These are phyloP conservation scores for Chionomys nivalis DNA, from an alignment of 2,113 vertebrate genomes.

Conservation along the genomic window DNA sequence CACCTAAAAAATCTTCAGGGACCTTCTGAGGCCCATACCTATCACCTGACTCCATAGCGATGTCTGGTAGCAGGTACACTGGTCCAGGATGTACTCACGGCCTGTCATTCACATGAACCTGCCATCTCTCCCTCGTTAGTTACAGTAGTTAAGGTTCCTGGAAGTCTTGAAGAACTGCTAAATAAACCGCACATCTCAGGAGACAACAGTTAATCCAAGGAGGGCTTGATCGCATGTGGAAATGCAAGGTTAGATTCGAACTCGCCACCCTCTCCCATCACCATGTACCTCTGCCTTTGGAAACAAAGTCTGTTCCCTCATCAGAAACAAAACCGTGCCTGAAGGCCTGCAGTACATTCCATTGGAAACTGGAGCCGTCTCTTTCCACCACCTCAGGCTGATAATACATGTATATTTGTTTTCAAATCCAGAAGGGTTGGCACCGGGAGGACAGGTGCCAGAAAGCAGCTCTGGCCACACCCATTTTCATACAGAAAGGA, in stretches of 20 bases:
- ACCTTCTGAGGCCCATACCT: neutral
- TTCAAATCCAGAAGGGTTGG: neutral
- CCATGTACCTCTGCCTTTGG: neutral
- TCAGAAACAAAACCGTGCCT: neutral
- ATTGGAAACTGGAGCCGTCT: neutral
- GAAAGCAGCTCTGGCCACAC: neutral
- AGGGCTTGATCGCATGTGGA: neutral
- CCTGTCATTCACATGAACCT: neutral
- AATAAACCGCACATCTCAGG: neutral
- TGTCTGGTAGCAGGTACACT: neutral
- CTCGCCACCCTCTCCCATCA: neutral
- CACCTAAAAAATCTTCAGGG: neutral
- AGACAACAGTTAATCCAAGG: neutral
- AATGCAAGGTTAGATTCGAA: neutral
- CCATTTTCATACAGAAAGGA: neutral
- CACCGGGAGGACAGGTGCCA: neutral
- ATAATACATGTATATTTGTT: neutral
- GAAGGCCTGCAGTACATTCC: neutral
- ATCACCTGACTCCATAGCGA: no score
- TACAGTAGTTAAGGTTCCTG: neutral
- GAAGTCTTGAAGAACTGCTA: neutral
- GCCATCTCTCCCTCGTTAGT: neutral
- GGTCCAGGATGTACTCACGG: neutral
- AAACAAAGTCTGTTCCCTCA: neutral
- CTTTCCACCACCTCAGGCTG: neutral